Percentiles rank a stretch among this genome's conserved stretches.
Conservation (phyloP, 2,797 vertebrate genomes). For the Aulostomus chinensis region DNA sequence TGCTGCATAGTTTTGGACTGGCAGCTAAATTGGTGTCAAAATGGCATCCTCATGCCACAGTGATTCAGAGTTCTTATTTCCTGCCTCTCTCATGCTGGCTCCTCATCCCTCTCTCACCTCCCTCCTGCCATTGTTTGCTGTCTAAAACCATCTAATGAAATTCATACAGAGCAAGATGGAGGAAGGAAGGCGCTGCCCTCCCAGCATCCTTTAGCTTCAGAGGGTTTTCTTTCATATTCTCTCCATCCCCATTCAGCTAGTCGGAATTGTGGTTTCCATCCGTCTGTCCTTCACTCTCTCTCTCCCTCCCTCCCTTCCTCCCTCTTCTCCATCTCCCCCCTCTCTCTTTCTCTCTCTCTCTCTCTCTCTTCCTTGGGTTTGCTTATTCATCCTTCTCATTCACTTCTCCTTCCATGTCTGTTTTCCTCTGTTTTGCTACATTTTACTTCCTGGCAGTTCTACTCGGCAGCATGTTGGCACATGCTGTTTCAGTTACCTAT, state of each 20-base stretch:
- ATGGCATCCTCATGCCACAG: constrained; percentile 53
- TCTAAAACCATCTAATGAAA: constrained; percentile 62
- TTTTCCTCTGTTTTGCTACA: no score
- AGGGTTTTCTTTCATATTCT: constrained; percentile 29
- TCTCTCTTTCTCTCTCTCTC: constrained; percentile 3
- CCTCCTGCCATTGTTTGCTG: constrained; percentile 40
- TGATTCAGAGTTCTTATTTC: constrained; percentile 57
- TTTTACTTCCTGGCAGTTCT: no score
- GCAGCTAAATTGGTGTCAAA: constrained; percentile 65
- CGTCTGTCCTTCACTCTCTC: constrained; percentile 23
- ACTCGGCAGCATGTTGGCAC: no score
- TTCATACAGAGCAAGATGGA: constrained; percentile 52
- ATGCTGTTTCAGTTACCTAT: no score
- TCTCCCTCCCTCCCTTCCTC: constrained; percentile 5
- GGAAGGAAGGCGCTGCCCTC: constrained; percentile 14
- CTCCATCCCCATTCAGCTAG: constrained; percentile 11
- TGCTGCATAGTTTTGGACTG: constrained; percentile 24
- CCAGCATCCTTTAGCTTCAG: constrained; percentile 18
- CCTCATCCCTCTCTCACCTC: constrained; percentile 22
- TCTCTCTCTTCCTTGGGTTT: constrained; percentile 10
- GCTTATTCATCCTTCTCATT: background rate
- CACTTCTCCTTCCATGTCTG: no score
- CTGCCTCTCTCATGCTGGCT: constrained; percentile 8
- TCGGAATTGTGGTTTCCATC: constrained; percentile 37
- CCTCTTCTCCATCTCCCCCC: constrained; percentile 5